A percentile compares a stretch with the other conserved stretches of the same genome.
phyloP scores from a whole-genome alignment of 2,888 invertebrate species.

The Schizaphis graminum region DNA sequence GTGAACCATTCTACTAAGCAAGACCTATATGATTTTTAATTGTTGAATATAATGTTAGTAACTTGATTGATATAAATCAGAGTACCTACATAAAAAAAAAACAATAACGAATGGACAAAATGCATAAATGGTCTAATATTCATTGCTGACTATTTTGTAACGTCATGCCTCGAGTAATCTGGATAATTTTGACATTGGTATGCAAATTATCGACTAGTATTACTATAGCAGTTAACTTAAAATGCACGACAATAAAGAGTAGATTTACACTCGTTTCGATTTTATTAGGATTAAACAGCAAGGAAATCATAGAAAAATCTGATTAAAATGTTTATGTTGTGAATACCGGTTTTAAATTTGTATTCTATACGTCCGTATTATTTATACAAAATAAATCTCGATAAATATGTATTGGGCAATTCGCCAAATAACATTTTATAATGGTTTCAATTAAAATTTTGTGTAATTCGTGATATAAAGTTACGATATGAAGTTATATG shows the following conservation, averaged over 20 bases:
- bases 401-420: slow-evolving; percentile 44
- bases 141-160: background rate
- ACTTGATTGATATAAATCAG: background rate
- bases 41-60: background rate
- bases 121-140: background rate
- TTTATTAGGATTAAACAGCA: slow-evolving; percentile 39
- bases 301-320: slow-evolving; percentile 50
- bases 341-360: slow-evolving; percentile 46
- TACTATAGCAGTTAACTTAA: slow-evolving; percentile 18
- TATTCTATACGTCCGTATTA: slow-evolving; percentile 14
- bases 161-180: slow-evolving; percentile 45
- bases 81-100: background rate
- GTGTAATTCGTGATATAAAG: slow-evolving; percentile 37
- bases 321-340: slow-evolving; percentile 38
- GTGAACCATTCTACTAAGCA: background rate
- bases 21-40: background rate
- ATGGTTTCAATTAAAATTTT: slow-evolving; percentile 57
- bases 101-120: background rate
- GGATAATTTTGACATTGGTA: slow-evolving; percentile 45
- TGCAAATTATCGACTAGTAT: slow-evolving; percentile 42
- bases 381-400: slow-evolving; percentile 54
- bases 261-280: slow-evolving; percentile 21
- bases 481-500: slow-evolving; percentile 46
- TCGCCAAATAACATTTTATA: slow-evolving; percentile 50
- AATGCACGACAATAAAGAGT: slow-evolving; percentile 17